phyloP scores from a whole-genome alignment of 1,140 invertebrate species.

The Halictus rubicundus region DNA sequence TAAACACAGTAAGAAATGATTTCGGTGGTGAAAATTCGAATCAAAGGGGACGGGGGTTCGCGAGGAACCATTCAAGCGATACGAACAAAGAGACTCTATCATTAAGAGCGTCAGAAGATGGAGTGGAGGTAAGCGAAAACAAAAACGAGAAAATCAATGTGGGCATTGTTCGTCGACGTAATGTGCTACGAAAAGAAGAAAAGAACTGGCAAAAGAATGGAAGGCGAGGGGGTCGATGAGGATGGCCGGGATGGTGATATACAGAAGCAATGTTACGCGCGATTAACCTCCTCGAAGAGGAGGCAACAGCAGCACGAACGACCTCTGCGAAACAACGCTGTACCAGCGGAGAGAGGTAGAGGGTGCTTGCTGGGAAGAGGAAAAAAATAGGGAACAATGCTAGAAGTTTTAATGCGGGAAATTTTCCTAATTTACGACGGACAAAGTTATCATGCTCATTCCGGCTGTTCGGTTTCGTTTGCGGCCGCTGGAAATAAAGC shows the following conservation, averaged over 20 bases:
- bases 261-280: constrained; percentile 55
- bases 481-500: background rate
- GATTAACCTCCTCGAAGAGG: constrained; percentile 48
- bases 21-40: background rate
- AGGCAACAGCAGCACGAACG: background rate
- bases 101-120: constrained; percentile 21
- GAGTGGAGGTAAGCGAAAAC: constrained; percentile 18
- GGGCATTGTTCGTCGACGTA: constrained; percentile 50
- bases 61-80: constrained; percentile 6
- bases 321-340: constrained; percentile 19
- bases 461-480: constrained; percentile 1
- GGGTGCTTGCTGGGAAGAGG: background rate
- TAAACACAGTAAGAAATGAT: background rate
- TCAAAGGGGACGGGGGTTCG: no score
- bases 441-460: background rate
- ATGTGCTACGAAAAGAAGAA: constrained; percentile 36
- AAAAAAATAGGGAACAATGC: constrained; percentile 1
- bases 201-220: constrained; percentile 6
- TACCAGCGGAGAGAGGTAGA: no score
- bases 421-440: constrained; percentile 45
- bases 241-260: constrained; percentile 22
- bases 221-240: constrained; percentile 6
- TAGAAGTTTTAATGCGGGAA: constrained; percentile 34
- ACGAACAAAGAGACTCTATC: constrained; percentile 19
- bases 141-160: constrained; percentile 44